Evolutionary conservation across 2,888 invertebrate genomes (phyloP).

Genomic region (Hartigia nigra): DNA sequence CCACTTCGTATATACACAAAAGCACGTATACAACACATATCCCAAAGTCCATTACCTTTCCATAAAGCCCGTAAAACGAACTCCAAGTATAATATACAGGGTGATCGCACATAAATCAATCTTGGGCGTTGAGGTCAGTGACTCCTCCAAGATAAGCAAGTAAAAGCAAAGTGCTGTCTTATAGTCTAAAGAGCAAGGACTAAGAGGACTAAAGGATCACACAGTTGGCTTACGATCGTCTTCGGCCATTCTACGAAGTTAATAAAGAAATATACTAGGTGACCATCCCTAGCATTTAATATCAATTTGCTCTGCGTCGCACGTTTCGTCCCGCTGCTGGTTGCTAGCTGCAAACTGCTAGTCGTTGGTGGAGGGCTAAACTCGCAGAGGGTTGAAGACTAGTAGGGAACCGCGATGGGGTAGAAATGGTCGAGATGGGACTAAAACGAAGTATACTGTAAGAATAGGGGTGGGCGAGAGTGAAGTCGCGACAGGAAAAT

Average conservation of each 20-base stretch:
- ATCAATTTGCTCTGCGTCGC: conserved; percentile 58
- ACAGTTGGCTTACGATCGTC: background rate
- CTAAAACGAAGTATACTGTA: conserved; percentile 15
- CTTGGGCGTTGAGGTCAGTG: background rate
- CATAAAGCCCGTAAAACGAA: background rate
- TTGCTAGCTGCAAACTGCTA: background rate
- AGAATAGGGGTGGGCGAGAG: conserved; percentile 14
- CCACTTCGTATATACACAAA: background rate
- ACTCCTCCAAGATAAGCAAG: background rate
- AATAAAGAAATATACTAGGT: conserved; percentile 63
- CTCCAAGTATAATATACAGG: background rate
- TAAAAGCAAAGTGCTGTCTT: background rate
- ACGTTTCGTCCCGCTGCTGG: conserved; percentile 33
- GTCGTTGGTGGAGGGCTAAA: conserved; percentile 8
- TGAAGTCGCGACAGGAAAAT: conserved; percentile 15
- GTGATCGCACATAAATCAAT: background rate
- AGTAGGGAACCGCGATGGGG: conserved; percentile 17
- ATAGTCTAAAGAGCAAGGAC: background rate
- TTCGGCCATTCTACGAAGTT: conserved; percentile 46
- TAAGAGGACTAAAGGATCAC: background rate
- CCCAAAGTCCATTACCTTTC: background rate
- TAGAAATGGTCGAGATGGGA: conserved; percentile 19
- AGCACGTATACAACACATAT: background rate
- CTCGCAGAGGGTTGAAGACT: conserved; percentile 16
- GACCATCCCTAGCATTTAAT: conserved; percentile 60